phyloP scores from a whole-genome alignment of 2,113 vertebrate genomes.

The Hyperoodon ampullatus region DNA sequence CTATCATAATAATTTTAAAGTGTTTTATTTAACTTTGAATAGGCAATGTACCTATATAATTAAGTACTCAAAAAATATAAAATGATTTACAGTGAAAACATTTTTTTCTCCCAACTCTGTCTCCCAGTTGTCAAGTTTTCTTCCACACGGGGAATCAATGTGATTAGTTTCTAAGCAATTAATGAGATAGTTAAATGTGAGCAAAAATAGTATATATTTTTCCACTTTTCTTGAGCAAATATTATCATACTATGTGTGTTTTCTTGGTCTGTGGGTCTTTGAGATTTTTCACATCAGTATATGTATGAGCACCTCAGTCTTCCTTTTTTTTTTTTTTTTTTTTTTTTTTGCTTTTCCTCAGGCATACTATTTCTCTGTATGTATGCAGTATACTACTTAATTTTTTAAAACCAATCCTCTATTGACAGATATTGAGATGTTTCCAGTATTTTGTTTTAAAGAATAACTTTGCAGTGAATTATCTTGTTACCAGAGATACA shows the following conservation, averaged over 20 bases:
- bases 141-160: background rate
- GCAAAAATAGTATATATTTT: background rate
- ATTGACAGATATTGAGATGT: background rate
- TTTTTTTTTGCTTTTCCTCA: background rate
- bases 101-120: background rate
- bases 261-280: background rate
- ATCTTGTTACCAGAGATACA: background rate
- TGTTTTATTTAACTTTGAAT: background rate
- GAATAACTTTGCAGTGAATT: background rate
- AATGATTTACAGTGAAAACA: background rate
- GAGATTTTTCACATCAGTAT: background rate
- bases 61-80: constrained; percentile 2
- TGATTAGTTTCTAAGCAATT: background rate
- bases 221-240: background rate
- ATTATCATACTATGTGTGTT: background rate
- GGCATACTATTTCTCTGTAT: background rate
- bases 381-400: background rate
- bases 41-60: background rate
- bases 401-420: background rate
- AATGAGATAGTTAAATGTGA: background rate
- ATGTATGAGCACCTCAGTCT: background rate
- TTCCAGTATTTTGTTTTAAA: background rate
- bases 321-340: background rate
- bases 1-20: background rate
- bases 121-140: background rate